Evolutionary conservation across 2,888 invertebrate species (phyloP).

Genomic region (Nasonia oneida): DNA sequence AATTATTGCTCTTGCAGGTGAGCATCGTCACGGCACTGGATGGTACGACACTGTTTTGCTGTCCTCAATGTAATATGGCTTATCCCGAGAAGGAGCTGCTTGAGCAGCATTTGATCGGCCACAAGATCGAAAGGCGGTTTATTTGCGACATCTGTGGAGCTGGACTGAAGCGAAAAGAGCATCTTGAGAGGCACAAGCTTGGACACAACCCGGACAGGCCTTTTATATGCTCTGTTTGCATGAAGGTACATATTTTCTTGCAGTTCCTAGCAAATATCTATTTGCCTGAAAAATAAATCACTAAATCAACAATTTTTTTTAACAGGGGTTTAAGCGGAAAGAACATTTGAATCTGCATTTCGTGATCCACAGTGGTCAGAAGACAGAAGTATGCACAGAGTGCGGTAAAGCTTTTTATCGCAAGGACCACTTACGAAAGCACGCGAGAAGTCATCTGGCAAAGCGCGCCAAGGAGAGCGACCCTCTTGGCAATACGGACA

Average conservation of each 20-base stretch:
- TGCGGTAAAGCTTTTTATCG: conserved; percentile 90
- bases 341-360: conserved; percentile 91
- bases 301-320: background rate
- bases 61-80: conserved; percentile 91
- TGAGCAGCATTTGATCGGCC: conserved; percentile 88
- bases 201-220: conserved; percentile 91
- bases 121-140: conserved; percentile 89
- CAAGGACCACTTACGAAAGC: conserved; percentile 90
- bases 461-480: conserved; percentile 86
- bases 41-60: conserved; percentile 88
- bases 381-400: conserved; percentile 88
- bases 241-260: conserved; percentile 79
- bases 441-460: conserved; percentile 88
- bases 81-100: conserved; percentile 89
- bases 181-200: conserved; percentile 88
- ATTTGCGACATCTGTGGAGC: conserved; percentile 90
- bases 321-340: conserved; percentile 85
- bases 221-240: conserved; percentile 88
- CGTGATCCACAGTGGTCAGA: conserved; percentile 91
- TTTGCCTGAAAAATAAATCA: background rate
- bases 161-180: conserved; percentile 89
- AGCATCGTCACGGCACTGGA: conserved; percentile 88
- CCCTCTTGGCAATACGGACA: conserved; percentile 72
- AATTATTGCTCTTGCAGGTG: conserved; percentile 80
- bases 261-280: background rate